Conservation (phyloP, 2,888 invertebrate genomes). For the Digitonthophagus gazella region DNA sequence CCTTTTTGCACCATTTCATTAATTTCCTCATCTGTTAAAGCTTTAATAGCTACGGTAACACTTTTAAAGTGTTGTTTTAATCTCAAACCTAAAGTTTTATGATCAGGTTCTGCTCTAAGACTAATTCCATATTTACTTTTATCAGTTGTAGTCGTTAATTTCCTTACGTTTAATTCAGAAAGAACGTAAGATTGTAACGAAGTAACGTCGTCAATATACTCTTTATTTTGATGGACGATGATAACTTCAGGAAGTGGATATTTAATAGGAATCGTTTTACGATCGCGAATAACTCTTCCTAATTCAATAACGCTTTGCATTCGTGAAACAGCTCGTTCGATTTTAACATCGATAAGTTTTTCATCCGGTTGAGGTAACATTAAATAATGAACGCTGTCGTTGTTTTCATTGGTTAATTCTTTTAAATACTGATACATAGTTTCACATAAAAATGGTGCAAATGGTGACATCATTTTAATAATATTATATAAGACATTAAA, state of each 20-base stretch:
- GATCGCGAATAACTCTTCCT: conserved; percentile 88
- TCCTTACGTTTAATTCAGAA: conserved; percentile 90
- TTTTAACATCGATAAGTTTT: conserved; percentile 74
- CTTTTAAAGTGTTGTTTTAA: conserved; percentile 88
- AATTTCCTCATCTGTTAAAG: conserved; percentile 74
- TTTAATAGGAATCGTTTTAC: conserved; percentile 91
- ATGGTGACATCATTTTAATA: conserved; percentile 93
- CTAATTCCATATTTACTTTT: conserved; percentile 90
- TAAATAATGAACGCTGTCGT: conserved; percentile 87
- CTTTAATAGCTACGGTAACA: conserved; percentile 78
- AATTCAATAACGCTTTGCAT: conserved; percentile 97
- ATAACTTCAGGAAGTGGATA: conserved; percentile 95
- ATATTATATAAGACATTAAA: conserved; percentile 86
- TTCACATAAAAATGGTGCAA: conserved; percentile 95
- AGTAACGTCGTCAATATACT: conserved; percentile 74
- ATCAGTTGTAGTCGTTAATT: conserved; percentile 80
- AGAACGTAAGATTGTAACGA: conserved; percentile 81
- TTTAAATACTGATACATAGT: conserved; percentile 89
- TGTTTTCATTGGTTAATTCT: conserved; percentile 58
- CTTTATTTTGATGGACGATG: conserved; percentile 84
- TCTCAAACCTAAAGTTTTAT: conserved; percentile 83
- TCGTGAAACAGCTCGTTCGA: conserved; percentile 84
- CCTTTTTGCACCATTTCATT: conserved; percentile 71
- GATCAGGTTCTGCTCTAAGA: conserved; percentile 91
- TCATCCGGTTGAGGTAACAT: conserved; percentile 77